Conservation (phyloP, 1,140 invertebrate species). For the Colletes gigas region DNA sequence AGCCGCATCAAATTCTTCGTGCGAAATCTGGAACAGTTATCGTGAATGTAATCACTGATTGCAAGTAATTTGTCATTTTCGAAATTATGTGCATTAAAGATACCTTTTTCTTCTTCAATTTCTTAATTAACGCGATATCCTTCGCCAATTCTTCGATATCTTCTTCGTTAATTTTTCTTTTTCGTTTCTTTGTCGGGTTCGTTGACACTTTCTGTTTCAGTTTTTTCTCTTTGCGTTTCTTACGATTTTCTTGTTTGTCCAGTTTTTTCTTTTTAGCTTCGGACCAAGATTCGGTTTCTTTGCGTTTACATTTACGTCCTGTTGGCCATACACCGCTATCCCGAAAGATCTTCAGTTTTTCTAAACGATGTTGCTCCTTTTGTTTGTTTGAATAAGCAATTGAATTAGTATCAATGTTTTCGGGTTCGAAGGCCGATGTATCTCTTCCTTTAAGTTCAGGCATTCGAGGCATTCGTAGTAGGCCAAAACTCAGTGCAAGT, state of each 20-base stretch:
- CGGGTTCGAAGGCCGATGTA: constrained; percentile 85
- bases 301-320: constrained; percentile 82
- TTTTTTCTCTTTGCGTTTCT: constrained; percentile 83
- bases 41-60: background rate
- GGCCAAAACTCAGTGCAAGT: constrained; percentile 93
- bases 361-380: constrained; percentile 87
- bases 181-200: constrained; percentile 82
- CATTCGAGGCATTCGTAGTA: constrained; percentile 96
- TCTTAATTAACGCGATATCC: constrained; percentile 93
- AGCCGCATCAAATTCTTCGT: constrained; percentile 77
- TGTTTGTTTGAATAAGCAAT: constrained; percentile 92
- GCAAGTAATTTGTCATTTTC: constrained; percentile 15
- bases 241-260: constrained; percentile 84
- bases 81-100: constrained; percentile 6
- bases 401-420: constrained; percentile 87
- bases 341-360: constrained; percentile 87
- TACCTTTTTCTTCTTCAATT: constrained; percentile 92
- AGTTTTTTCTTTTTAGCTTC: constrained; percentile 88
- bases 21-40: constrained; percentile 74
- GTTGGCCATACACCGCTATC: constrained; percentile 91
- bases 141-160: constrained; percentile 92
- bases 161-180: constrained; percentile 84
- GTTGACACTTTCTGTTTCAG: constrained; percentile 78
- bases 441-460: constrained; percentile 92
- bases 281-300: constrained; percentile 89